Evolutionary conservation across 1,140 invertebrate species (phyloP).

Genomic region (Eriosoma lanigerum): DNA sequence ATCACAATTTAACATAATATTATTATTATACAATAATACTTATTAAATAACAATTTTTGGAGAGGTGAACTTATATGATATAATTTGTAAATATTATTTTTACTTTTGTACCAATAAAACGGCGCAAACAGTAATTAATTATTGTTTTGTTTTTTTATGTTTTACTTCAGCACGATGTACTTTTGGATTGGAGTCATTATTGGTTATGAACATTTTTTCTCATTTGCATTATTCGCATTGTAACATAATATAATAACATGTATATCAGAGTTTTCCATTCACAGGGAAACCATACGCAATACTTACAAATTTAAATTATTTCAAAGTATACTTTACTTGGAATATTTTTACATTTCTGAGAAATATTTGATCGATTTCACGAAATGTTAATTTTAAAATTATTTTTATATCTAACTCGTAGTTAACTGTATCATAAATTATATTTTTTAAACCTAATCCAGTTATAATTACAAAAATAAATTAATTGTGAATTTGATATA

Average conservation of each 20-base stretch:
- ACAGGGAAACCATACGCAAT: background rate
- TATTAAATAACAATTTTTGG: constrained; percentile 32
- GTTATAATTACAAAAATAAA: no score
- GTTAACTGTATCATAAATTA: no score
- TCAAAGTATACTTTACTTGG: no score
- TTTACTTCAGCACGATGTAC: constrained; percentile 41
- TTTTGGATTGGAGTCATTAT: constrained; percentile 51
- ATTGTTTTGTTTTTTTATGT: constrained; percentile 44
- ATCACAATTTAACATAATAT: background rate
- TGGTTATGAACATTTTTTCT: constrained; percentile 5
- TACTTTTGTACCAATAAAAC: constrained; percentile 29
- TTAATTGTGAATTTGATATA: no score
- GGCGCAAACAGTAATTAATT: constrained; percentile 43
- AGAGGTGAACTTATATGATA: constrained; percentile 51
- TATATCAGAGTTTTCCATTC: background rate
- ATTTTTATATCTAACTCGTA: no score
- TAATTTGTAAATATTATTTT: constrained; percentile 52
- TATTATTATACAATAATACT: background rate
- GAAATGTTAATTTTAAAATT: no score
- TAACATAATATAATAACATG: background rate
- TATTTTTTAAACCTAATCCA: no score
- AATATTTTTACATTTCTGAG: no score
- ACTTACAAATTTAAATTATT: no score
- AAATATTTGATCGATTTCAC: no score
- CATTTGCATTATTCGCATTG: background rate